Conservation (phyloP, 2,888 invertebrate species). For the Maniola hyperantus region DNA sequence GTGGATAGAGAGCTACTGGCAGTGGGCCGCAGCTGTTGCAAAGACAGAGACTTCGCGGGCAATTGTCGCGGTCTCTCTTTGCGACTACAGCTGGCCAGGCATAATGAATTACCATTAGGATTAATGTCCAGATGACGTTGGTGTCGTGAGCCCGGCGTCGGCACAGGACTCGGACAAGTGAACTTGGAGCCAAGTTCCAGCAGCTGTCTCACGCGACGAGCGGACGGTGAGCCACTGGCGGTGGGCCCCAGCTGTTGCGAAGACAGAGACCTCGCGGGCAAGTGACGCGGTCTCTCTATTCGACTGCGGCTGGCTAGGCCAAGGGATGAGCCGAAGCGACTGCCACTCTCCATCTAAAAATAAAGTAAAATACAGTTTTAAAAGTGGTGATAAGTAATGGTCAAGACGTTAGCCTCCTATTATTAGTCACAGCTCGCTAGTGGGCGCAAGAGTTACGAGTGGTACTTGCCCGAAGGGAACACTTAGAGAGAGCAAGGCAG, state of each 20-base stretch:
- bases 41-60: no score
- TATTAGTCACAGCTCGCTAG: slow-evolving; percentile 94
- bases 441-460: slow-evolving; percentile 95
- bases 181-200: slow-evolving; percentile 86
- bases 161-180: slow-evolving; percentile 87
- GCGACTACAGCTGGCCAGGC: no score
- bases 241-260: slow-evolving; percentile 86
- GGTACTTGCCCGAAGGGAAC: slow-evolving; percentile 96
- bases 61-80: no score
- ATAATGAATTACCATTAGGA: slow-evolving; percentile 85
- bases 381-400: no score
- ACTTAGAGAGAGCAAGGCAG: slow-evolving; percentile 81
- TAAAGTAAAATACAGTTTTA: neutral
- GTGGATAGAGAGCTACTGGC: no score
- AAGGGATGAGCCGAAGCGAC: slow-evolving; percentile 84
- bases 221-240: slow-evolving; percentile 86
- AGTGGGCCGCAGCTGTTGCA: no score
- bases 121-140: slow-evolving; percentile 93
- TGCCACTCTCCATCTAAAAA: slow-evolving; percentile 80
- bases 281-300: slow-evolving; percentile 77
- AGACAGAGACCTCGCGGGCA: slow-evolving; percentile 89
- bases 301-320: slow-evolving; percentile 78
- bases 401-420: no score
- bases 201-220: slow-evolving; percentile 90
- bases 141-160: slow-evolving; percentile 90